These are phyloP conservation scores for Apomyelois bistriatella DNA, from an alignment of 2,888 invertebrate genomes.

Conservation along the genomic window DNA sequence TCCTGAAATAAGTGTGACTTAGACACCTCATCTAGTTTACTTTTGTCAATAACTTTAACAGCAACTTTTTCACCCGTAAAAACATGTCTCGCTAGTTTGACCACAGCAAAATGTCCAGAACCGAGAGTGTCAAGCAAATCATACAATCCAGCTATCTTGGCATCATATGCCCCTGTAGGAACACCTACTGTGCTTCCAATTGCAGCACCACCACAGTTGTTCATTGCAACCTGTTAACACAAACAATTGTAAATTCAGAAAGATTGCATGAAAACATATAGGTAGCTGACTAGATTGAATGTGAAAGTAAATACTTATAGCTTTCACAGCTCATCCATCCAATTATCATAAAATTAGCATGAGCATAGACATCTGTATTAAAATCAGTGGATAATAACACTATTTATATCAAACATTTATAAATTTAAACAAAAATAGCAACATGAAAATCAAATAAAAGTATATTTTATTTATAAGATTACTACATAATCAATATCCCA, in stretches of 20 bases:
- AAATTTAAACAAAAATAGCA: too few species aligned
- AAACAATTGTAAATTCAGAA: background rate
- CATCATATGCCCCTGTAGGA: constrained; percentile 83
- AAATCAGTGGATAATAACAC: too few species aligned
- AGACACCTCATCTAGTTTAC: constrained; percentile 97
- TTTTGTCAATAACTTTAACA: constrained; percentile 99
- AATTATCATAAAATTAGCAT: background rate
- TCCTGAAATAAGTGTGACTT: constrained; percentile 97
- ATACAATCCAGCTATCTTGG: constrained; percentile 97
- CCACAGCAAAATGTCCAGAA: constrained; percentile 98
- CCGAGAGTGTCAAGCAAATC: constrained; percentile 98
- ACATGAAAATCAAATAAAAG: too few species aligned
- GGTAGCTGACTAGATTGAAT: background rate
- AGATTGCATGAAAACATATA: background rate
- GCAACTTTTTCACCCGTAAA: constrained; percentile 99
- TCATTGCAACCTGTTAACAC: constrained; percentile 38
- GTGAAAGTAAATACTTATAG: constrained; percentile 4
- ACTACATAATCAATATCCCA: too few species aligned
- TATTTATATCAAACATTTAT: too few species aligned
- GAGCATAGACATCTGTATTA: background rate
- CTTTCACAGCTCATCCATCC: background rate
- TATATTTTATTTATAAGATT: too few species aligned
- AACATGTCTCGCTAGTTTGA: constrained; percentile 98
- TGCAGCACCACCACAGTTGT: constrained; percentile 53
- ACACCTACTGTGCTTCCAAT: constrained; percentile 31